Evolutionary conservation across 2,888 invertebrate genomes (phyloP).

Genomic region (Macrosiphum euphorbiae): DNA sequence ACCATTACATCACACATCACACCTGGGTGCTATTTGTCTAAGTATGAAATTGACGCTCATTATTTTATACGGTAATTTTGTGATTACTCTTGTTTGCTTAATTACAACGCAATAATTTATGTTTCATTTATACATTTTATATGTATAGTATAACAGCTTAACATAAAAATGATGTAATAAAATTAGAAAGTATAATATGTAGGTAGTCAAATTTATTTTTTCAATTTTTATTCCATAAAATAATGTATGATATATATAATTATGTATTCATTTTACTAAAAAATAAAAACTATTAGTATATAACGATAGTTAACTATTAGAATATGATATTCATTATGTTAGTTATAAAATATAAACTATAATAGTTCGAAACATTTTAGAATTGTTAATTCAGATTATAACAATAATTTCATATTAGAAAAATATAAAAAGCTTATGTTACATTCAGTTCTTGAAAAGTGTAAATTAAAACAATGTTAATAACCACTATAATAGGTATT

Average conservation of each 20-base stretch:
- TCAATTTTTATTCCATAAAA: constrained; percentile 14
- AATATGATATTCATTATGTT: not conserved
- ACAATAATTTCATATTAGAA: not conserved
- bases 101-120: constrained; percentile 15
- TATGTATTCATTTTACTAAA: not conserved
- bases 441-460: not conserved
- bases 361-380: not conserved
- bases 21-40: constrained; percentile 33
- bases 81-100: not conserved
- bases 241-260: not conserved
- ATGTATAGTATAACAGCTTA: not conserved
- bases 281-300: not conserved
- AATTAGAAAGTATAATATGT: constrained; percentile 28
- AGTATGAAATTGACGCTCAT: not conserved
- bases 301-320: not conserved
- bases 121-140: not conserved
- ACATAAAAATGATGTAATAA: not conserved
- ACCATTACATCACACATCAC: not conserved
- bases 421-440: not conserved
- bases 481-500: not conserved
- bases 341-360: not conserved
- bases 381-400: not conserved
- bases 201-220: not conserved
- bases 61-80: constrained; percentile 20
- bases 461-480: not conserved